Evolutionary conservation across 2,797 vertebrate species (phyloP), one percentile per base, ranked within the genome.

Genomic region (Phataginus tricuspis): DNA sequence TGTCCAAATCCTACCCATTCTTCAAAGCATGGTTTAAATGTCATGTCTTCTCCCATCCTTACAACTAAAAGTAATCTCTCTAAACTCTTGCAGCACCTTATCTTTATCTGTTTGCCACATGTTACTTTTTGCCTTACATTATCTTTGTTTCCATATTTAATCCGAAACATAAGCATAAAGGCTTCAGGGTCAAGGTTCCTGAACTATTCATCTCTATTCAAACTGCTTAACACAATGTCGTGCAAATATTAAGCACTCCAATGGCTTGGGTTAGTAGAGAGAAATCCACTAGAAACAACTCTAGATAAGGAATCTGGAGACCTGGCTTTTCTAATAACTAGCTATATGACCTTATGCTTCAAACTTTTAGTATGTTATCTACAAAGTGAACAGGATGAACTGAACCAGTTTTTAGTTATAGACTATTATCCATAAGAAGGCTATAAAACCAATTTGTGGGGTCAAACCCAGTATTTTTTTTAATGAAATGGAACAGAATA

Each of bases 111-210:
- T 94, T 90, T 90, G 82, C 51, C 63, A 88, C 37, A 34, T 23
- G 39, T 77, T 86, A 87, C 75, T 93, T 96, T 92, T 59, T 75
- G 75, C 71, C 91, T 74, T 87, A 75, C 15, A 69, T 88, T 96
- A 95, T 89, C 78, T 95, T 90, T 74, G 49, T 78, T 80, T 91
- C 49, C 87, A 86, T 87, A 96, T 95, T 96, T 75, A 94, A 96
- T 61, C 55, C 34, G 61, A 42, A 29, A 96, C 15, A 59, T 31
- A 53, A 94, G 29, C 37, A 84, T 31, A 79, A 95, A 74, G 57
- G 25, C n/a, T 78, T 64, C 45, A 82, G 12, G 80, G 69, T 91
- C 59, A 90, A 95, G 59, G 75, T 92, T 77, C 87, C 80, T 11
- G 13, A 29, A 37, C 87, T 72, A 61, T 19, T 72, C 49, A 90